These are phyloP conservation scores for Cossypha polioptera DNA, from an alignment of 2,797 vertebrate species.

Conservation along the genomic window DNA sequence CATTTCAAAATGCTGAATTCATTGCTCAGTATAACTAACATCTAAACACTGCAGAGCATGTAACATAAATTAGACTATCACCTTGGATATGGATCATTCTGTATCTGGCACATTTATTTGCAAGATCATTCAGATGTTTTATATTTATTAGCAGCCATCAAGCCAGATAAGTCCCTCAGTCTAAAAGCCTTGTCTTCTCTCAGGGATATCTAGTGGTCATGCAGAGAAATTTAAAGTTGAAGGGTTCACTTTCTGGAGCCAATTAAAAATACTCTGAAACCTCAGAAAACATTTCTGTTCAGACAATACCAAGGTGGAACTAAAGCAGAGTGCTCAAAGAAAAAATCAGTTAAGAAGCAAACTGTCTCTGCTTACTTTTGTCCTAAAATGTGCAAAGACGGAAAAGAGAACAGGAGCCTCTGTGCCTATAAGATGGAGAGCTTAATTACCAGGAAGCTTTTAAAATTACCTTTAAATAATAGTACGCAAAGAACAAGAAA, in stretches of 20 bases:
- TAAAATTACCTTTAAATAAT: not conserved
- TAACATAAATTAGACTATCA: not conserved
- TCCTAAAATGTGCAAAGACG: not conserved
- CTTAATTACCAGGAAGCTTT: not conserved
- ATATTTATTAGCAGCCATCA: not conserved
- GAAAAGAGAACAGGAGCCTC: accelerated
- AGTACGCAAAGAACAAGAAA: not conserved
- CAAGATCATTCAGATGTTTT: not conserved
- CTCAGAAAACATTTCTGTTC: not conserved
- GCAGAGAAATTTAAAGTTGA: not conserved
- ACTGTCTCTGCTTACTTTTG: not conserved
- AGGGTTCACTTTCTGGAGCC: not conserved
- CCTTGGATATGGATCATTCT: not conserved
- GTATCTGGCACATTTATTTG: not conserved
- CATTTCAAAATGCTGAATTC: not conserved
- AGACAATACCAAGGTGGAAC: not conserved
- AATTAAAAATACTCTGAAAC: not conserved
- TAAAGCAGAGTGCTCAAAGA: not conserved
- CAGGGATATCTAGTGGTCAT: not conserved
- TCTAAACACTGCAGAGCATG: not conserved
- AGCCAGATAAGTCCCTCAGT: not conserved
- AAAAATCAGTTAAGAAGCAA: not conserved
- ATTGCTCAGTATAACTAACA: not conserved
- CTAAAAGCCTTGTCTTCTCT: not conserved
- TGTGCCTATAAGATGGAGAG: not conserved